Evolutionary conservation across 2,797 vertebrate genomes (phyloP).

Genomic region (Austrolebias charrua): DNA sequence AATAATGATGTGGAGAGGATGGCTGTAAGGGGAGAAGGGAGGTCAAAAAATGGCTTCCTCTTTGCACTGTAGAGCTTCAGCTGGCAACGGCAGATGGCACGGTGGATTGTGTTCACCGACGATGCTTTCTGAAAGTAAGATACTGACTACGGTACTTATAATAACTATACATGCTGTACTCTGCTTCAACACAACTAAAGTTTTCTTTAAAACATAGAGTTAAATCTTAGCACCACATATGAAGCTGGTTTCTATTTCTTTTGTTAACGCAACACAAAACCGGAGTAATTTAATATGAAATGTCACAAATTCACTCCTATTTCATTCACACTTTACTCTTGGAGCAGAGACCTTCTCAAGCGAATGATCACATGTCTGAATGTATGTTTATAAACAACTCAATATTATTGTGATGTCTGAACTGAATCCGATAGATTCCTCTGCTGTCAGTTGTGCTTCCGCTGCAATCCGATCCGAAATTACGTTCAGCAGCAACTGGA

Average conservation of each 20-base stretch:
- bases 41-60: too few relatives aligned
- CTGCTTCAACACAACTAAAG: neutral
- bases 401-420: constrained; percentile 81
- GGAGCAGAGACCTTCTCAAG: constrained; percentile 27
- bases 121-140: neutral
- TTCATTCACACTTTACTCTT: constrained; percentile 9
- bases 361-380: constrained; percentile 62
- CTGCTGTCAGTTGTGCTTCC: constrained; percentile 72
- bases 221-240: neutral
- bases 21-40: too few relatives aligned
- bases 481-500: constrained; percentile 76
- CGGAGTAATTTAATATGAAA: neutral
- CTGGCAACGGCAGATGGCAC: too few relatives aligned
- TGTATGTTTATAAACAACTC: constrained; percentile 79
- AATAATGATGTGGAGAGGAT: too few relatives aligned
- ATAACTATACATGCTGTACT: neutral
- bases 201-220: neutral
- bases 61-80: too few relatives aligned
- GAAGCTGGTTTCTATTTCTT: neutral
- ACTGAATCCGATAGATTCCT: constrained; percentile 78
- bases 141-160: neutral
- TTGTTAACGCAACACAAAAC: neutral
- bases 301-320: constrained; percentile 15
- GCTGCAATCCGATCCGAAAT: constrained; percentile 76
- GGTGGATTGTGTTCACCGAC: too few relatives aligned